Evolutionary conservation across 1,140 invertebrate genomes (phyloP).

Genomic region (Dreissena rostriformis): DNA sequence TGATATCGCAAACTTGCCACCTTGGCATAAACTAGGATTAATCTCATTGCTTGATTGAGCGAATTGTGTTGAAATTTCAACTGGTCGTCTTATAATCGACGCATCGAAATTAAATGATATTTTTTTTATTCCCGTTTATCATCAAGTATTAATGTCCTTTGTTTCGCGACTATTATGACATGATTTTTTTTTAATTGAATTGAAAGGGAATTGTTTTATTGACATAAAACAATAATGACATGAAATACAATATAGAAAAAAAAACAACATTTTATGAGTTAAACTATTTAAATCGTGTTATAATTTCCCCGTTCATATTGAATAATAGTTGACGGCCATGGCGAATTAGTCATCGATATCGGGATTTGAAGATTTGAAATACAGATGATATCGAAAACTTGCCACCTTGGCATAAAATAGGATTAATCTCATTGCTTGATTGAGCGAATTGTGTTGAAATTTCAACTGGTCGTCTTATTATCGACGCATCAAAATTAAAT

Average conservation of each 20-base stretch:
- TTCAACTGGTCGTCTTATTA: not conserved
- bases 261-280: too few species aligned
- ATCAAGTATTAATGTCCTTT: constrained; percentile 8
- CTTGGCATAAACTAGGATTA: constrained; percentile 7
- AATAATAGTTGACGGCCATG: too few species aligned
- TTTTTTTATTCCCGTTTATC: constrained; percentile 26
- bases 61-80: not conserved
- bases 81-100: not conserved
- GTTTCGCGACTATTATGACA: not conserved
- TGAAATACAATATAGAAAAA: too few species aligned
- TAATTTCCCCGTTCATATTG: too few species aligned
- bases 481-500: constrained; percentile 19
- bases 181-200: too few species aligned
- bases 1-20: constrained; percentile 36
- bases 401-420: constrained; percentile 30
- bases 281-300: too few species aligned
- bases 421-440: not conserved
- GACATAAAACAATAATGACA: too few species aligned
- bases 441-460: not conserved
- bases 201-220: too few species aligned
- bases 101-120: constrained; percentile 32
- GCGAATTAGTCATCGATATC: too few species aligned
- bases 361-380: not conserved
- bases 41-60: not conserved
- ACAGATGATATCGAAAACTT: constrained; percentile 27